Evolutionary conservation across 2,888 invertebrate species (phyloP), one percentile per base, ranked within the genome.

Genomic region (Ceratothoa steindachneri): DNA sequence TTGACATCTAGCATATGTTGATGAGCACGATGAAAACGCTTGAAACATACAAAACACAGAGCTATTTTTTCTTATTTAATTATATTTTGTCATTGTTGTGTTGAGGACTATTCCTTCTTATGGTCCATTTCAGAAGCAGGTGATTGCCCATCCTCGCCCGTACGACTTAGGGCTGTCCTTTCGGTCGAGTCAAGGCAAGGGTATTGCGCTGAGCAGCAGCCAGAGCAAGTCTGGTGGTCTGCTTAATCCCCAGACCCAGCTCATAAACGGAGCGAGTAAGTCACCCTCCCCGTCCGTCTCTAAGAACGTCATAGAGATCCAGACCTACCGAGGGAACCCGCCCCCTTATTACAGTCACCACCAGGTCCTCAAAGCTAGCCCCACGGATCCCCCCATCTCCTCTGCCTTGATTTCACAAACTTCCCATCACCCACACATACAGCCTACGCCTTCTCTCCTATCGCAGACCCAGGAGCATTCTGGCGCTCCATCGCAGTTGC

Each of bases 311-410:
- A n/a, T 60, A 22, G 60, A 60, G 12, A 7, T 60, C 3, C 22
- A n/a, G 27, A 60, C 2, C 24, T 3, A n/a, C 19, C n/a, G 74
- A 28, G 74, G 79, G 29, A 64, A 72, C 30, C 79, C 79, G 30
- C 79, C 79, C 27, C 79, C 79, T 2, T 79, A 79, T 55, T 71
- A 76, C 55, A 74, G 79, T 30, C 79, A 65, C 30, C 79, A 79
- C 41, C 74, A 74, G 64, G 65, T 79, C n/a, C 30, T 79, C 19
- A 52, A 70, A 24, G 24, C 41, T 9, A 64, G 24, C 22, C 24
- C 24, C 19, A 12, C 4, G 41, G 41, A 41, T 9, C 41, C 5
- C 5, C 15, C 41, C 7, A 15, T 41, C 7, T 41, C 41, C 15
- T 60, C 60, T 24, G 60, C 12, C 12, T 24, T 12, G 12, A n/a